Evolutionary conservation across 2,113 vertebrate species (phyloP).

Genomic region (Oenanthe oenanthe): DNA sequence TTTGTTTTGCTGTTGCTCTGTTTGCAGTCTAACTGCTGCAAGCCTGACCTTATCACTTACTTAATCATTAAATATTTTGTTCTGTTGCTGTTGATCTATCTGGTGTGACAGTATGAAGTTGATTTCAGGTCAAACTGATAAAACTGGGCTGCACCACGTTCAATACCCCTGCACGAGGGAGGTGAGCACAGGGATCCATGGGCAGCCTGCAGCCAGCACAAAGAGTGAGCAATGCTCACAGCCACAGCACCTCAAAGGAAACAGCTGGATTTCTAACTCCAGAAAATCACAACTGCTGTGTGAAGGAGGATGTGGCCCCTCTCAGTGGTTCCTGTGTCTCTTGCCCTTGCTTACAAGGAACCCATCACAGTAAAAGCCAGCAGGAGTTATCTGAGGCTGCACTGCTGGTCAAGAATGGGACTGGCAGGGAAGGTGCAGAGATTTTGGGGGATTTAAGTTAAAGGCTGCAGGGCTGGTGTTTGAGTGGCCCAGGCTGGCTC

Average conservation of each 20-base stretch:
- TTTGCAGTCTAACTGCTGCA: not conserved
- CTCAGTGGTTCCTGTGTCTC: not conserved
- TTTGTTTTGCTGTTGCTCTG: not conserved
- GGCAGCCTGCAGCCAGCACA: not conserved
- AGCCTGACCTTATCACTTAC: not conserved
- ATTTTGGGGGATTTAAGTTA: not conserved
- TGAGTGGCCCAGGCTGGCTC: not conserved
- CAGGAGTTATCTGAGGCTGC: not conserved
- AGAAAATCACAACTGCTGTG: not conserved
- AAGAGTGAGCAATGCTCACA: not conserved
- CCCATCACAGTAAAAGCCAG: not conserved
- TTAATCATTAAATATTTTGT: conserved; percentile 28
- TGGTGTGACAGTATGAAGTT: not conserved
- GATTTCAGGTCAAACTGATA: not conserved
- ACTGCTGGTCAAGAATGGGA: not conserved
- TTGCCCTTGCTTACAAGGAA: not conserved
- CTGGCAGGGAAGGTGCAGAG: not conserved
- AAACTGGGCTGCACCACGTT: not conserved
- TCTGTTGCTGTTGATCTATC: not conserved
- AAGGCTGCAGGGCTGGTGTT: not conserved
- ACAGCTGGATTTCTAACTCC: not conserved
- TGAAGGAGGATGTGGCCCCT: not conserved
- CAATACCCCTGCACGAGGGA: not conserved
- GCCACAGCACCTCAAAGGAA: not conserved
- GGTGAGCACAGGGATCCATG: not conserved